phyloP scores from a whole-genome alignment of 2,113 vertebrate species.

The Esox niger region DNA sequence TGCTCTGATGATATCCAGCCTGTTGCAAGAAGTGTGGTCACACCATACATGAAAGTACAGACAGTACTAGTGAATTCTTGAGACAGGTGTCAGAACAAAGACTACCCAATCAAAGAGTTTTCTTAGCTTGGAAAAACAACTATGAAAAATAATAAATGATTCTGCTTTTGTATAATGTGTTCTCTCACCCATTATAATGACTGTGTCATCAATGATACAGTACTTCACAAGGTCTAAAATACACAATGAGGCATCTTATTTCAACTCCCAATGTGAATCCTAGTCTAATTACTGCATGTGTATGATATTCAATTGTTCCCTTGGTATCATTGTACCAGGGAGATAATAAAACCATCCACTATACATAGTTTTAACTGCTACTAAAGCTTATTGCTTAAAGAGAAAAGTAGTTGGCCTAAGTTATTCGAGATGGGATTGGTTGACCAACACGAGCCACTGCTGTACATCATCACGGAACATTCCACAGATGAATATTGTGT shows the following conservation, averaged over 20 bases:
- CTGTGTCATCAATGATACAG: background rate
- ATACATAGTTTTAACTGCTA: slow-evolving; percentile 39
- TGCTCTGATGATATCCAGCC: background rate
- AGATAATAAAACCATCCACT: slow-evolving; percentile 47
- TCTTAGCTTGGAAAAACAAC: background rate
- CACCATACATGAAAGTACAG: slow-evolving; percentile 6
- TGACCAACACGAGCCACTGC: background rate
- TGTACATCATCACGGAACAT: background rate
- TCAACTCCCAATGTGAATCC: slow-evolving; percentile 23
- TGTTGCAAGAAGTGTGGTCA: slow-evolving; percentile 3
- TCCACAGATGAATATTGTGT: too few species aligned
- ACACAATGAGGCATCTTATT: background rate
- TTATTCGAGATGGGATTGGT: slow-evolving; percentile 19
- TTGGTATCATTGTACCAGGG: slow-evolving; percentile 42
- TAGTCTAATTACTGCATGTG: slow-evolving; percentile 45
- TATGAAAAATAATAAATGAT: background rate
- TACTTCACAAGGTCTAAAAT: too few species aligned
- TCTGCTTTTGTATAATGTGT: slow-evolving; percentile 6
- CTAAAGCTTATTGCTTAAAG: slow-evolving; percentile 19
- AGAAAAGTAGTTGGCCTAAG: slow-evolving; percentile 41
- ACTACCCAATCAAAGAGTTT: background rate
- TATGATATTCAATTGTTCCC: slow-evolving; percentile 45
- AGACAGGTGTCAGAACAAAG: background rate
- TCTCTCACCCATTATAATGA: background rate
- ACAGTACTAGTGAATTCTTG: background rate